Base-by-base conservation (phyloP, 2,113 vertebrate species). In the Paracanthobrama guichenoti region DNA sequence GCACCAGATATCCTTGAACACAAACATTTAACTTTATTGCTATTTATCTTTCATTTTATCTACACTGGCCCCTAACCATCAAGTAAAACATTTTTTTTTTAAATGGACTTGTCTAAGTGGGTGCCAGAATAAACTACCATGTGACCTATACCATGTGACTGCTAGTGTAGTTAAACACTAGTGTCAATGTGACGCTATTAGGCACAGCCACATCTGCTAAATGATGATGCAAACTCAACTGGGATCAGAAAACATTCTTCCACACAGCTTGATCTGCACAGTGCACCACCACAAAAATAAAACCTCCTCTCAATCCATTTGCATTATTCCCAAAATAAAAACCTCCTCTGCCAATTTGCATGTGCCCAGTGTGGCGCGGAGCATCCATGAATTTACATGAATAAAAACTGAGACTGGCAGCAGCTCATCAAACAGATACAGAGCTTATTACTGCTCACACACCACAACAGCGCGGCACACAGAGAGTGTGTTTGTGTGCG, bases 391-490 rank as follows among this genome's bases (percentile, higher is more conserved):
- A 89, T 90, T 90, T 89, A 88, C 80, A 92, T 91, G 88, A 72
- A 86, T 60, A 83, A 64, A 89, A 92, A 88, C 79, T 88, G 90
- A 85, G 71, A 6, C 79, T 81, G 28, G 84, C 89, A 89, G 88
- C 91, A 92, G 91, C 91, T 92, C 89, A 90, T 91, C 91, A 89
- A 90, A 91, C 90, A 93, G 90, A 89, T 72, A 84, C 79, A 53
- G 46, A 74, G 89, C 91, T 92, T 89, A 91, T 93, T 93, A 92
- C 90, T 28, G 85, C 84, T 7, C 79, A 59, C 75, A 83, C 60
- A 81, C 35, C 55, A 79, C 79, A 66, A 67, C 44, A 59, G 16
- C 26, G 2, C 7, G 0, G 28, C 42, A 72, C 69, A 73, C 20
- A 0, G 20, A 35, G 48, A 18, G 26, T 18, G 73, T 75, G 72